These are phyloP conservation scores for Bombus turneri DNA, from an alignment of 1,140 invertebrate species.

Conservation along the genomic window DNA sequence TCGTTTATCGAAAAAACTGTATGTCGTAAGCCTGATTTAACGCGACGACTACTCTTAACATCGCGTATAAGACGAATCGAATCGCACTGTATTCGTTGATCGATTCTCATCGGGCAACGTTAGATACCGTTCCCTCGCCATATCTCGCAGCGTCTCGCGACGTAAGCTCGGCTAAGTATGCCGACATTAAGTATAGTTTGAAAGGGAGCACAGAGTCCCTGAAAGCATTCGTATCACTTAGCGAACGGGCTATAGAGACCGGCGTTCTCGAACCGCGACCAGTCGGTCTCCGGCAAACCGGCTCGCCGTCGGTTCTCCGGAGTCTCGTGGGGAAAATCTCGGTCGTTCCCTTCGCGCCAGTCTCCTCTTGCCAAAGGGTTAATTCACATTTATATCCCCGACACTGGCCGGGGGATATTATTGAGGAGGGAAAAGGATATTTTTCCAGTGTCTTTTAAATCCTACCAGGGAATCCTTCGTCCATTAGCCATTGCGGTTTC, in stretches of 20 bases:
- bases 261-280: slow-evolving; percentile 18
- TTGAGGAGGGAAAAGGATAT: slow-evolving; percentile 30
- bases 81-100: neutral
- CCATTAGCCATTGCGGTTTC: slow-evolving; percentile 12
- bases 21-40: no score
- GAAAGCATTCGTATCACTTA: slow-evolving; percentile 80
- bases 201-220: slow-evolving; percentile 63
- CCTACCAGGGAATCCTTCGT: slow-evolving; percentile 12
- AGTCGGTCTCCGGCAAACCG: neutral
- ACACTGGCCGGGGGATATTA: slow-evolving; percentile 8
- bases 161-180: slow-evolving; percentile 56
- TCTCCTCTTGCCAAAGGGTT: slow-evolving; percentile 49
- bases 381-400: slow-evolving; percentile 64
- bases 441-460: slow-evolving; percentile 28
- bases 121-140: slow-evolving; percentile 16
- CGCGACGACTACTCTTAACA: no score
- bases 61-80: neutral
- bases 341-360: neutral
- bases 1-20: no score
- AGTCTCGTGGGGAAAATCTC: slow-evolving; percentile 57
- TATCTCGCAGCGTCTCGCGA: neutral
- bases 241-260: neutral
- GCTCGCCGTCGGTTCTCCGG: neutral
- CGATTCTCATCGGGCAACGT: neutral
- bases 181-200: slow-evolving; percentile 78